phyloP scores from a whole-genome alignment of 2,797 vertebrate genomes.

The Tadarida brasiliensis region DNA sequence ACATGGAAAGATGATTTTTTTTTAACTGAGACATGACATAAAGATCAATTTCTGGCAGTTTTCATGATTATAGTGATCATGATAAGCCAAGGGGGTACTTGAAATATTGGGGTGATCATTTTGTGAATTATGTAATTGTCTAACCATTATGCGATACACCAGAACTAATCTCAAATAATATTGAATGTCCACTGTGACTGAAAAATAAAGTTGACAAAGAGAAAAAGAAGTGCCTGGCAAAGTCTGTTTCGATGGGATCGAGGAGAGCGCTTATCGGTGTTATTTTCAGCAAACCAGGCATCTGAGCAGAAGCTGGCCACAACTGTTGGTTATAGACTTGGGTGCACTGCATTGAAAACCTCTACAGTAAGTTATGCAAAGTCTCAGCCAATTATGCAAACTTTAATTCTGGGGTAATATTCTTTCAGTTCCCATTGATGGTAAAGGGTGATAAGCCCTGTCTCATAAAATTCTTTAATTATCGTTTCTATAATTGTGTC shows the following conservation, averaged over 20 bases:
- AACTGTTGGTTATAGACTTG: neutral
- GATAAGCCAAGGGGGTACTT: neutral
- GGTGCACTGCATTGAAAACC: neutral
- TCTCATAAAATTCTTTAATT: neutral
- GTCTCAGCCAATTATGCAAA: neutral
- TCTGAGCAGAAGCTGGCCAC: neutral
- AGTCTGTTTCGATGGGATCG: neutral
- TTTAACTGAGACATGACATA: neutral
- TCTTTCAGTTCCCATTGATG: neutral
- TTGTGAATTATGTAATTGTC: neutral
- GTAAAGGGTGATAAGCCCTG: neutral
- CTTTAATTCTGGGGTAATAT: neutral
- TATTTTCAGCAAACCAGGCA: neutral
- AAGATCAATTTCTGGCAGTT: neutral
- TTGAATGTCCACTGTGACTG: neutral
- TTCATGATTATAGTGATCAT: no score
- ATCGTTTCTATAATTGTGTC: neutral
- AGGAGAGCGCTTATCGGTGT: neutral
- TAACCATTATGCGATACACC: neutral
- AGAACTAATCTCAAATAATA: neutral
- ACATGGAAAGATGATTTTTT: neutral
- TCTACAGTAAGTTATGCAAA: neutral
- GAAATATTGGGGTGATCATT: no score
- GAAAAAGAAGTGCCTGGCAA: neutral
- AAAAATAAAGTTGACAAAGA: neutral